Base-by-base conservation (phyloP, 1,140 invertebrate species). In the Lepidurus apus region DNA sequence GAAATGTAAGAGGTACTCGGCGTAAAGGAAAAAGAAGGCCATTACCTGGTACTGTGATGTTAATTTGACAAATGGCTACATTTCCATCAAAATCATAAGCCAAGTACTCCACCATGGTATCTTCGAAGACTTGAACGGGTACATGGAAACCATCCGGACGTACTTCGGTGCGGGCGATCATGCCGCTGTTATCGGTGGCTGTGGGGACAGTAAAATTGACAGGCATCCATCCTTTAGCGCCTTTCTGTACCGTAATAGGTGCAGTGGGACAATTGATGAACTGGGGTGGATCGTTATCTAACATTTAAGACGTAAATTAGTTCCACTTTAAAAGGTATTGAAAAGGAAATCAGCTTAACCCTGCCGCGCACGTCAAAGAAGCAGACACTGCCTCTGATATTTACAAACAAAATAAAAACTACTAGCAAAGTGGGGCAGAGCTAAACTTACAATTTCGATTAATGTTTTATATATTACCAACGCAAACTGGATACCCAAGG, bases 1-100 rank as follows among this genome's bases (percentile, higher is more conserved):
- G 45, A 75, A 73, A 77, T 76, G 1, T 53, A 78, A 77, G n/a
- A 34, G 73, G 73, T 24, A 24, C 77, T 42, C 0, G 78, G 5
- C 74, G 7, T 34, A 10, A 17, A 10, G 10, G 7, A 24, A 42
- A 74, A 45, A 7, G n/a, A 42, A 11, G 24, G 1, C 73, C 78
- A 81, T 84, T 85, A 89, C 89, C 90, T 44, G 93, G 93, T 5
- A 96, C 93, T 7, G 95, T 96, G 24, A 97, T 96, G 82, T 97
- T 97, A 6, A 98, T 95, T 88, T 95, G 93, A 83, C 96, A 98
- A 84, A 97, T 97, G 42, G 96, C 96, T 34, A 97, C 94, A 83
- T 98, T 98, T 81, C 96, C 96, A 84, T 98, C 96, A 83, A 95
- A 95, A 87, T 98, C 96, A 83, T 94, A 98, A 1, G 96, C 96